Percentiles rank a stretch among this genome's conserved stretches.
These are phyloP conservation scores for Rhinoptilus africanus DNA, from an alignment of 2,113 vertebrate species.

Conservation along the genomic window DNA sequence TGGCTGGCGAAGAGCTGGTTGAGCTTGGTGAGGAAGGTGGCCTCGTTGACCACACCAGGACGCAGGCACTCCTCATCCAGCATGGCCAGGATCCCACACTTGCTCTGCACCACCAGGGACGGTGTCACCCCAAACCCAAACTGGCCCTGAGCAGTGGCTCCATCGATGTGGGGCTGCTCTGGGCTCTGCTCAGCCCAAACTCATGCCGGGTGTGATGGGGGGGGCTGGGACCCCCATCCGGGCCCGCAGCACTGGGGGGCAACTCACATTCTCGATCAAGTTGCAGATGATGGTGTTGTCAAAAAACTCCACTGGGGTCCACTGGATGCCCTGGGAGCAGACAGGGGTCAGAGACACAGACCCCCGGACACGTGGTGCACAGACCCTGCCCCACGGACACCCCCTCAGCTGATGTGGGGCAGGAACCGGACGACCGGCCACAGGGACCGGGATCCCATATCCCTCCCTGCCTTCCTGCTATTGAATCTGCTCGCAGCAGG, in stretches of 20 bases:
- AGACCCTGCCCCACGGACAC: background rate
- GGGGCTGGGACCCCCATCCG: background rate
- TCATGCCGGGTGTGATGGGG: fast-evolving
- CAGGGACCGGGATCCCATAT: background rate
- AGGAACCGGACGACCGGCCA: background rate
- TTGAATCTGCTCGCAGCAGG: slow-evolving; percentile 1
- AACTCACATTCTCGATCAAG: slow-evolving; percentile 79
- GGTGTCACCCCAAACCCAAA: background rate
- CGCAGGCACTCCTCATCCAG: slow-evolving; percentile 81
- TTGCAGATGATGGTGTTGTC: slow-evolving; percentile 81
- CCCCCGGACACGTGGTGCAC: fast-evolving
- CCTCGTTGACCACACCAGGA: slow-evolving; percentile 74
- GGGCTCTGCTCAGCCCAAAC: background rate
- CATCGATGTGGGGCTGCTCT: fast-evolving
- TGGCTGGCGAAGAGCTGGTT: slow-evolving; percentile 68
- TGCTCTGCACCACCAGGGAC: background rate
- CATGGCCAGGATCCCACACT: slow-evolving; percentile 77
- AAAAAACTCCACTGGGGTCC: slow-evolving; percentile 75
- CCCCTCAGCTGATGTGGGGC: background rate
- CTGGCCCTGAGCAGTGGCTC: fast-evolving
- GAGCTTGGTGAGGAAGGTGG: slow-evolving; percentile 78
- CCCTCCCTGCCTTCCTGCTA: slow-evolving; percentile 47
- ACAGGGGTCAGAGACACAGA: fast-evolving
- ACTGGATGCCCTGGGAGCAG: slow-evolving; percentile 74
- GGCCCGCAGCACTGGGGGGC: fast-evolving